phyloP scores from a whole-genome alignment of 2,797 vertebrate species.

The Manis pentadactyla region DNA sequence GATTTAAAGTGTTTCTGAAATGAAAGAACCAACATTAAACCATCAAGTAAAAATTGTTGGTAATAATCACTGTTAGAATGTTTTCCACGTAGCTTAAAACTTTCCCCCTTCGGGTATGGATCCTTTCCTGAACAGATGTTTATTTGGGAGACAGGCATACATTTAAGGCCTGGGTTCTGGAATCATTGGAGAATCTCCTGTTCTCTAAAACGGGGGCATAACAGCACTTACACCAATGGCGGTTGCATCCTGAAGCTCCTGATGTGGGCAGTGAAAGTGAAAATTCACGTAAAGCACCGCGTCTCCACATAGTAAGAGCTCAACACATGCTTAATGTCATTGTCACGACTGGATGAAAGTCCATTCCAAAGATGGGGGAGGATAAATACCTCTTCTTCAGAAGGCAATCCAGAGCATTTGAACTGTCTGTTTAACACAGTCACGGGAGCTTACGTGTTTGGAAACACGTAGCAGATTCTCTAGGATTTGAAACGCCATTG shows the following conservation, averaged over 20 bases:
- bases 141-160: neutral
- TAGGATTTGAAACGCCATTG: neutral
- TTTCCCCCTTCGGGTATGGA: neutral
- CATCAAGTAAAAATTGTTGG: neutral
- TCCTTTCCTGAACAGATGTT: neutral
- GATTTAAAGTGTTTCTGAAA: slow-evolving; percentile 7
- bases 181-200: neutral
- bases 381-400: neutral
- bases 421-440: neutral
- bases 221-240: neutral
- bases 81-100: neutral
- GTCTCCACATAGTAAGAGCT: neutral
- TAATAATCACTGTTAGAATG: slow-evolving; percentile 4
- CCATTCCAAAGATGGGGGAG: neutral
- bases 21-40: neutral
- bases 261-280: neutral
- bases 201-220: neutral
- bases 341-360: neutral
- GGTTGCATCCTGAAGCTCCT: neutral
- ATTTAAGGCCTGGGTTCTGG: neutral
- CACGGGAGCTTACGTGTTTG: neutral
- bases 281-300: neutral
- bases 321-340: neutral
- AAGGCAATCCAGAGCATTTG: neutral
- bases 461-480: neutral